phyloP scores from a whole-genome alignment of 1,140 invertebrate species.

The Microplitis demolitor region DNA sequence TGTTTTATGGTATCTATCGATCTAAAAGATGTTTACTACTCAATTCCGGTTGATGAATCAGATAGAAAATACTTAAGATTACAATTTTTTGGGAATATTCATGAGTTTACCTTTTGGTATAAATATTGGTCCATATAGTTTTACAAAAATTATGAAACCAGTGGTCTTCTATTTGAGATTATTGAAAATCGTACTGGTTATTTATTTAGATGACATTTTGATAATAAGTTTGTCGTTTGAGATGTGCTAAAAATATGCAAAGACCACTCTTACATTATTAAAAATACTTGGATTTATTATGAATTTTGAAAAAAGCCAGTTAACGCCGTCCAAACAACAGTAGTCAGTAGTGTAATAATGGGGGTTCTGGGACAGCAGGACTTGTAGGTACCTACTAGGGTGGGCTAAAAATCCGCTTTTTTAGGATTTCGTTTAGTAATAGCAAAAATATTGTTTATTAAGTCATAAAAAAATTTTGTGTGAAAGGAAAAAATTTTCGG shows the following conservation, averaged over 20 bases:
- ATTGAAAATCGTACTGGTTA: constrained; percentile 1
- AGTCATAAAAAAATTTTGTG: constrained; percentile 20
- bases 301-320: background rate
- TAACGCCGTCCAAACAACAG: background rate
- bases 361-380: no score
- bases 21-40: constrained; percentile 20
- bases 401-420: no score
- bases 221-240: background rate
- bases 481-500: background rate
- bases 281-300: background rate
- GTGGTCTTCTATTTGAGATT: background rate
- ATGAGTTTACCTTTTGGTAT: no score
- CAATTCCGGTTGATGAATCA: background rate
- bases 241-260: background rate
- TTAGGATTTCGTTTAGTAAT: constrained; percentile 9
- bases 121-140: no score
- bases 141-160: no score
- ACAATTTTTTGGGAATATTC: no score
- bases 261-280: background rate
- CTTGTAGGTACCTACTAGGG: no score
- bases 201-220: background rate
- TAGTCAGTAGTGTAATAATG: no score
- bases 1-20: constrained; percentile 12
- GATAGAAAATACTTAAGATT: background rate
- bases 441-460: constrained; percentile 6